Conservation (phyloP, 2,888 invertebrate species). For the Acanthosepion pharaonis region DNA sequence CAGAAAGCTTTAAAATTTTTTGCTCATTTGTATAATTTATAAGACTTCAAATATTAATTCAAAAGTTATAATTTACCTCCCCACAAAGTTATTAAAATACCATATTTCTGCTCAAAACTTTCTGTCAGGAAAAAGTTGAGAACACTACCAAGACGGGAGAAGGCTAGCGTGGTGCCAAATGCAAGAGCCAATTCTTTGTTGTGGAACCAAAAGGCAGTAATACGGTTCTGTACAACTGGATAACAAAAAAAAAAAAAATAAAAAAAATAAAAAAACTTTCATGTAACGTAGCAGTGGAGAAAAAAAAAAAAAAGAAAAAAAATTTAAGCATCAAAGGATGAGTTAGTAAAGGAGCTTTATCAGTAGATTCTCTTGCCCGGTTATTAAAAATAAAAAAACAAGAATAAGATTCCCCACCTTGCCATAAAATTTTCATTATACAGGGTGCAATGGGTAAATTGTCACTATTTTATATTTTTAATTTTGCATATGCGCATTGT, state of each 20-base stretch:
- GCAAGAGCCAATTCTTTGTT: constrained; percentile 75
- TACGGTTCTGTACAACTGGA: constrained; percentile 75
- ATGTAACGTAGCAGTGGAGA: too few relatives aligned
- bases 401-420: too few relatives aligned
- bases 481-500: too few relatives aligned
- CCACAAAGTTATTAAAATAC: constrained; percentile 74
- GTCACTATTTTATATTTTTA: too few relatives aligned
- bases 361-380: too few relatives aligned
- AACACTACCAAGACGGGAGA: constrained; percentile 74
- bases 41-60: not conserved
- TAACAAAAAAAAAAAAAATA: constrained; percentile 43
- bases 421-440: too few relatives aligned
- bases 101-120: constrained; percentile 67
- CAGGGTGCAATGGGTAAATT: too few relatives aligned
- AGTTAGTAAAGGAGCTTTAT: too few relatives aligned
- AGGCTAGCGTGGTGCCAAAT: constrained; percentile 74
- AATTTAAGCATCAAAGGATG: too few relatives aligned
- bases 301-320: too few relatives aligned
- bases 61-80: constrained; percentile 64
- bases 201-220: constrained; percentile 75
- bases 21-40: not conserved
- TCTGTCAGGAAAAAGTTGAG: constrained; percentile 74
- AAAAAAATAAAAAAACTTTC: not conserved
- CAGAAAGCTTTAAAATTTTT: not conserved
- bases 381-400: too few relatives aligned